These are phyloP conservation scores for Magallana angulata DNA, from an alignment of 1,140 invertebrate species.

Conservation along the genomic window DNA sequence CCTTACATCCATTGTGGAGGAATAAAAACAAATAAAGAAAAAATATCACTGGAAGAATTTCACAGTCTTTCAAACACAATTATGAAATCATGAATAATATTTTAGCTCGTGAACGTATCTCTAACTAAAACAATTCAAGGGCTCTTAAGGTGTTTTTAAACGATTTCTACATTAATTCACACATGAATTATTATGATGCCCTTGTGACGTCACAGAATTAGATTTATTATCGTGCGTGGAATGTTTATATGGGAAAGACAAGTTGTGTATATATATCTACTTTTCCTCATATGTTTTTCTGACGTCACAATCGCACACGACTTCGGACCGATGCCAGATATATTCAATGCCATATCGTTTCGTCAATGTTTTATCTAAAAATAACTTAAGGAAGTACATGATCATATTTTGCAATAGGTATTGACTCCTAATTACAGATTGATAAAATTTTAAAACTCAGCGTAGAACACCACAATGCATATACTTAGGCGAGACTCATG, in stretches of 20 bases:
- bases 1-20: background rate
- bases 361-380: background rate
- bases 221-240: background rate
- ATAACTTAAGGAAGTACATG: background rate
- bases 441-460: too few species aligned
- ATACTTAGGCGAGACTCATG: too few species aligned
- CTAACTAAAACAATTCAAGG: background rate
- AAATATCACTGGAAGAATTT: background rate
- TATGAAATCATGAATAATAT: background rate
- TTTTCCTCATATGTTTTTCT: constrained; percentile 5
- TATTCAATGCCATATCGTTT: background rate
- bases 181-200: constrained; percentile 12
- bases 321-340: background rate
- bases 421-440: too few species aligned
- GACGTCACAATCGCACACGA: constrained; percentile 17
- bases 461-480: too few species aligned
- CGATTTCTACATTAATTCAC: constrained; percentile 1
- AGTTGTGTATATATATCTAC: background rate
- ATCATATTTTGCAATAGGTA: background rate
- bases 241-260: constrained; percentile 8
- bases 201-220: constrained; percentile 12
- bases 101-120: background rate
- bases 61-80: background rate
- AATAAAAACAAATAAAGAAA: background rate
- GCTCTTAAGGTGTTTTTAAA: constrained; percentile 3